Conservation (phyloP, 2,113 vertebrate genomes). For the Pampusana beccarii region DNA sequence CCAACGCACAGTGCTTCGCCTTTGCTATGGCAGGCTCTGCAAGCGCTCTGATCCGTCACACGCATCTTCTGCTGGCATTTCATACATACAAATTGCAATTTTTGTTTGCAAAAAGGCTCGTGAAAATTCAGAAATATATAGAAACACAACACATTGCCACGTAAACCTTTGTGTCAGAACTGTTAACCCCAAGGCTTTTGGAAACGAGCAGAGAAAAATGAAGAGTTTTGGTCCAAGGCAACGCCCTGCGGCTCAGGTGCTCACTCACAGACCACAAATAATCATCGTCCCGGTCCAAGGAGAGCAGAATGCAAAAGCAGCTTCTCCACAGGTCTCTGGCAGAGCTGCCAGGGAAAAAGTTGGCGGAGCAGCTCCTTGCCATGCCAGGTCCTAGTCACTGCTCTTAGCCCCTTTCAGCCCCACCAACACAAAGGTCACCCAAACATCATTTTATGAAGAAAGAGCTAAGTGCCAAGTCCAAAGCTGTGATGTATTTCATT, state of each 20-base stretch:
- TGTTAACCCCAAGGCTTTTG: background rate
- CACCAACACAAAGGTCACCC: background rate
- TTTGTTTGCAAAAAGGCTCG: background rate
- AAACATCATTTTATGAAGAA: background rate
- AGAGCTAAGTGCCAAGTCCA: background rate
- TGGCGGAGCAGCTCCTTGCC: background rate
- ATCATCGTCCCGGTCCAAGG: background rate
- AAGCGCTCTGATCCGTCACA: fast-evolving
- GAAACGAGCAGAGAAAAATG: background rate
- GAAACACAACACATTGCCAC: background rate
- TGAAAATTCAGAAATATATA: background rate
- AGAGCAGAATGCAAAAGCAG: background rate
- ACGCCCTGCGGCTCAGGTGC: background rate
- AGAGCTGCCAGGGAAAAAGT: background rate
- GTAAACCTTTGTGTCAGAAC: fast-evolving
- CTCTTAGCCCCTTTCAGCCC: background rate
- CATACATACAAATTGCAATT: background rate
- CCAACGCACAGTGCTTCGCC: background rate
- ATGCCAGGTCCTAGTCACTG: background rate
- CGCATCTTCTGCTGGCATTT: background rate
- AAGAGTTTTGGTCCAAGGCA: background rate
- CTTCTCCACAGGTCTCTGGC: background rate
- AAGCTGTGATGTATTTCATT: background rate
- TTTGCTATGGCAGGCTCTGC: background rate
- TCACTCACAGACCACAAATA: background rate